Percentiles rank a stretch among this genome's conserved stretches.
Conservation (phyloP, 53 echinoderm and acorn worm genomes). For the Crossaster papposus region DNA sequence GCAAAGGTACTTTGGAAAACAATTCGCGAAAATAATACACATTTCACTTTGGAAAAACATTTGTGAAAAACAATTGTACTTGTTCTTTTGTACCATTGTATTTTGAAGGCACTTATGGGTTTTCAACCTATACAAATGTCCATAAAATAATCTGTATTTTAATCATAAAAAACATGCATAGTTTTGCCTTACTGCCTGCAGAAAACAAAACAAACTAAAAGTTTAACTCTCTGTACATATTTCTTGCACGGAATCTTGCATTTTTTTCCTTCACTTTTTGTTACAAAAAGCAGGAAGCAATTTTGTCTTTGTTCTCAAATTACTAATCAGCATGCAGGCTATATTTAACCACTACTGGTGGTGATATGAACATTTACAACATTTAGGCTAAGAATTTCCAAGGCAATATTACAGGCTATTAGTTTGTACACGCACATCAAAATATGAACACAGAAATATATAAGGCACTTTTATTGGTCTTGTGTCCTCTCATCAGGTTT, state of each 20-base stretch:
- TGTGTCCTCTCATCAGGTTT: no score
- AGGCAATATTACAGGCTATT: conserved; percentile 5
- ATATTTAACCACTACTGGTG: conserved; percentile 13
- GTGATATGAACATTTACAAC: conserved; percentile 16
- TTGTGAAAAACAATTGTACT: no score
- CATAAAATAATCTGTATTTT: not conserved
- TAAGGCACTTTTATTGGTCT: conserved; percentile 12
- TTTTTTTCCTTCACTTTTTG: not conserved
- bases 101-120: not conserved
- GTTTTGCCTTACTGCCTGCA: conserved; percentile 52
- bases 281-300: not conserved
- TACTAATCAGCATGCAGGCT: conserved; percentile 43
- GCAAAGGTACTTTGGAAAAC: no score
- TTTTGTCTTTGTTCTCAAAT: not conserved
- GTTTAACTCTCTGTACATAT: conserved; percentile 4
- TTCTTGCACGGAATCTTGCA: conserved; percentile 18
- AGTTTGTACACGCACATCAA: conserved; percentile 11
- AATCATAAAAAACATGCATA: conserved; percentile 5
- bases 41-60: no score
- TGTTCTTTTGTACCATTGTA: no score
- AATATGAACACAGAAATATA: not conserved
- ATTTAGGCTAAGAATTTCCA: not conserved
- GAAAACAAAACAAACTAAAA: conserved; percentile 36
- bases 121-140: not conserved
- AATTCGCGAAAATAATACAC: no score